phyloP scores from a whole-genome alignment of 35 echinoderm and acorn worm species.

The Hemicentrotus pulcherrimus region DNA sequence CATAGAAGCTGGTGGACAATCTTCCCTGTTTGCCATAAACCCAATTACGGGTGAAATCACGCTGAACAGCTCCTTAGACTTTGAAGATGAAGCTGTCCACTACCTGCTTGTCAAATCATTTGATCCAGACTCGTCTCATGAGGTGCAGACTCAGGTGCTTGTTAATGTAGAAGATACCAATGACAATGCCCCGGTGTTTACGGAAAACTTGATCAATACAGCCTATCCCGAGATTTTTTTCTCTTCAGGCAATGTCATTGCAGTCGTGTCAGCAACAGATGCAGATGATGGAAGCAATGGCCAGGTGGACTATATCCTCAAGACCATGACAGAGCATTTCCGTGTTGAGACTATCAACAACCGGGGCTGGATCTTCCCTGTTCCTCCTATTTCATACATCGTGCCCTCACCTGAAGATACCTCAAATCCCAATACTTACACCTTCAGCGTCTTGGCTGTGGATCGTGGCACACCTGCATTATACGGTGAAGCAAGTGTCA shows the following conservation, averaged over 20 bases:
- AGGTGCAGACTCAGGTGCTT: constrained; percentile 66
- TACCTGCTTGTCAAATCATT: constrained; percentile 58
- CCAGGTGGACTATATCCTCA: constrained; percentile 68
- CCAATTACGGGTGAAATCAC: constrained; percentile 66
- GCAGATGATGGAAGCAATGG: constrained; percentile 68
- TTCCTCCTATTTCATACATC: constrained; percentile 62
- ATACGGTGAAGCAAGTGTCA: constrained; percentile 65
- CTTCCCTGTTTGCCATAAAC: constrained; percentile 63
- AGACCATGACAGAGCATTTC: constrained; percentile 67
- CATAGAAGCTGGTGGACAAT: constrained; percentile 36
- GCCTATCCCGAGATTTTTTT: constrained; percentile 63
- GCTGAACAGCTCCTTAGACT: constrained; percentile 68
- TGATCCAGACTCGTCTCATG: constrained; percentile 58
- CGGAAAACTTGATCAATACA: constrained; percentile 1
- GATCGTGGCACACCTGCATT: constrained; percentile 80
- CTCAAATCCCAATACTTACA: constrained; percentile 75
- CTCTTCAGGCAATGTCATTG: constrained; percentile 63
- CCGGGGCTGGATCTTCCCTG: constrained; percentile 62
- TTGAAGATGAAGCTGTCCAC: constrained; percentile 58
- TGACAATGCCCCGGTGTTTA: constrained; percentile 85
- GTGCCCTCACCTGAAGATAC: constrained; percentile 20
- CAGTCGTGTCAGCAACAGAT: constrained; percentile 71
- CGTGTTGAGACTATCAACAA: constrained; percentile 49
- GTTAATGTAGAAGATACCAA: constrained; percentile 84
- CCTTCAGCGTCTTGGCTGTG: constrained; percentile 72